Evolutionary conservation across 2,797 vertebrate species (phyloP).

Genomic region (Tolypeutes matacus): DNA sequence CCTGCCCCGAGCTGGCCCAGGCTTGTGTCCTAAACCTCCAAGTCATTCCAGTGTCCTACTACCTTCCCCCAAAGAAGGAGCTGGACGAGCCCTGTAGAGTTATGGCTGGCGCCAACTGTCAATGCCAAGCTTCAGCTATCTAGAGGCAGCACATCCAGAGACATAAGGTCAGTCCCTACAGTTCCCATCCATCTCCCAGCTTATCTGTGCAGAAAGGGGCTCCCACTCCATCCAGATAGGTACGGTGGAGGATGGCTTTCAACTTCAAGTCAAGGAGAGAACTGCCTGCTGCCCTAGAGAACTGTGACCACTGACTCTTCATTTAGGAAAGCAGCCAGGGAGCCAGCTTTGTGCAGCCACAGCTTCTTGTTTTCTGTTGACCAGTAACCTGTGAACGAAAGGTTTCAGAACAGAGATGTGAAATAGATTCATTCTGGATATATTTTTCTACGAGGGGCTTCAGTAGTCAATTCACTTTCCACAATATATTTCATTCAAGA

Average conservation of each 20-base stretch:
- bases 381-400: slow-evolving; percentile 80
- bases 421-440: slow-evolving; percentile 66
- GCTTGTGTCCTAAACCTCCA: neutral
- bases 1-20: neutral
- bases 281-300: neutral
- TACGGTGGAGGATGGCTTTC: neutral
- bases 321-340: neutral
- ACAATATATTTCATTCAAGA: neutral
- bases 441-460: slow-evolving; percentile 80
- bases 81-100: neutral
- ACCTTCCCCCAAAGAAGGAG: neutral
- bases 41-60: neutral
- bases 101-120: neutral
- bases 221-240: neutral
- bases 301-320: neutral
- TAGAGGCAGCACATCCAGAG: neutral
- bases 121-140: neutral
- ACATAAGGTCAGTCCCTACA: neutral
- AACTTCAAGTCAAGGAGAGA: neutral
- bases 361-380: slow-evolving; percentile 66
- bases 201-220: slow-evolving; percentile 3
- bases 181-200: neutral
- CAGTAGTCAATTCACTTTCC: neutral
- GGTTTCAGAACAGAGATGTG: slow-evolving; percentile 64
- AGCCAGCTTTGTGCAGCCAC: neutral